Conservation (phyloP, 2,888 invertebrate species). For the Phasia obesa region DNA sequence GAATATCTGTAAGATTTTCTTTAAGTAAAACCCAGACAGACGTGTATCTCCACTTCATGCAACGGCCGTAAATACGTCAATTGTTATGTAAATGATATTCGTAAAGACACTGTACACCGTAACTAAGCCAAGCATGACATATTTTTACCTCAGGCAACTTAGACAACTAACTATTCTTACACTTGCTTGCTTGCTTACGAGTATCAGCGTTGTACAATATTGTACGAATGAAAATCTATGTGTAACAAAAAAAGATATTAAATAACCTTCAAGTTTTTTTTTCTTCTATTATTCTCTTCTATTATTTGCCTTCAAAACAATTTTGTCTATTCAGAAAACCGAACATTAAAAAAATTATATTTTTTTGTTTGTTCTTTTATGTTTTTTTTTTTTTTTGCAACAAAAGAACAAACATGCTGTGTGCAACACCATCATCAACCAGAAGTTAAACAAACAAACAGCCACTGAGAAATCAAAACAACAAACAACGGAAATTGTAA, state of each 20-base stretch:
- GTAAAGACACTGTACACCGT: slow-evolving; percentile 22
- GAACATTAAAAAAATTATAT: slow-evolving; percentile 30
- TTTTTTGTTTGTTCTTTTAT: background rate
- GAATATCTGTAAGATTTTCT: slow-evolving; percentile 39
- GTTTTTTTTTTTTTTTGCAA: slow-evolving; percentile 9
- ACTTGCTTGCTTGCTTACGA: too few species aligned
- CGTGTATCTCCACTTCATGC: background rate
- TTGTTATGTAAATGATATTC: slow-evolving; percentile 55
- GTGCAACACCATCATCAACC: slow-evolving; percentile 47
- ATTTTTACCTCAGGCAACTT: slow-evolving; percentile 56
- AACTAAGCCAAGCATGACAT: slow-evolving; percentile 63
- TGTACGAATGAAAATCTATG: background rate
- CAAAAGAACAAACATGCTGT: slow-evolving; percentile 32
- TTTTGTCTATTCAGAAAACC: slow-evolving; percentile 44
- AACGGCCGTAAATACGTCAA: slow-evolving; percentile 37
- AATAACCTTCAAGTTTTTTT: slow-evolving; percentile 62
- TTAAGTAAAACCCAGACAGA: slow-evolving; percentile 16
- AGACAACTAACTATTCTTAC: slow-evolving; percentile 25
- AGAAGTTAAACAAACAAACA: slow-evolving; percentile 27
- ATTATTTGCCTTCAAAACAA: slow-evolving; percentile 49
- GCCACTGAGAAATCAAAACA: slow-evolving; percentile 54
- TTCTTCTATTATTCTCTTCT: slow-evolving; percentile 26
- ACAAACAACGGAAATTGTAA: slow-evolving; percentile 67
- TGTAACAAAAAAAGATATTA: slow-evolving; percentile 48
- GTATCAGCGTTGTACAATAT: background rate